phyloP scores from a whole-genome alignment of 2,797 vertebrate species.

The Hippopotamyrus pictus region DNA sequence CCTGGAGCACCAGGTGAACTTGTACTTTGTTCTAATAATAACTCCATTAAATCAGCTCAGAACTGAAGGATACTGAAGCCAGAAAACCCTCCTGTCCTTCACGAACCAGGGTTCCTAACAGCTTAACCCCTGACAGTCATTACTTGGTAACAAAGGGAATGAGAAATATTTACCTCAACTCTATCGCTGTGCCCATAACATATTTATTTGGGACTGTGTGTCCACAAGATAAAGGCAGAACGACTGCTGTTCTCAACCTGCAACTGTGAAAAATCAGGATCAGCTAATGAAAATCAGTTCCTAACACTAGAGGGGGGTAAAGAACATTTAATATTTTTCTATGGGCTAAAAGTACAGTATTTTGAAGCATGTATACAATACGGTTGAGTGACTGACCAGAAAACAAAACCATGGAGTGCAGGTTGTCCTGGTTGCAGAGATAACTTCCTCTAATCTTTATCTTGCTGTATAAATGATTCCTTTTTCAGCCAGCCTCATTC shows the following conservation, averaged over 20 bases:
- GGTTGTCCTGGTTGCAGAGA: not conserved
- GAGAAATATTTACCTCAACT: not conserved
- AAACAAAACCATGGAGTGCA: not conserved
- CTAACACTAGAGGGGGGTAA: not conserved
- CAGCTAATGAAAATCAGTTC: not conserved
- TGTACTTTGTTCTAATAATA: not conserved
- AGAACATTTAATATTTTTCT: not conserved
- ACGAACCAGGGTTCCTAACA: not conserved
- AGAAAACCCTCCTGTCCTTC: not conserved
- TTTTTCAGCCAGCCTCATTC: not conserved
- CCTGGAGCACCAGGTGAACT: not conserved
- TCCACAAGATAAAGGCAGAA: not conserved
- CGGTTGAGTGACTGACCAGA: not conserved
- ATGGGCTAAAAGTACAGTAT: not conserved
- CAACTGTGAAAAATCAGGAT: not conserved
- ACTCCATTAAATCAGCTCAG: not conserved
- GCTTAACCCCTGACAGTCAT: not conserved
- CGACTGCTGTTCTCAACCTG: not conserved
- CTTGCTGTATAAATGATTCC: not conserved
- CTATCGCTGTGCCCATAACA: not conserved
- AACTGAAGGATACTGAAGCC: not conserved
- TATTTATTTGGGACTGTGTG: not conserved
- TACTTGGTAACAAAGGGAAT: not conserved
- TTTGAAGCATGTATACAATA: not conserved
- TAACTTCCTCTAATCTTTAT: not conserved